Conservation (phyloP, 2,888 invertebrate species). For the Tetranychus truncatus region DNA sequence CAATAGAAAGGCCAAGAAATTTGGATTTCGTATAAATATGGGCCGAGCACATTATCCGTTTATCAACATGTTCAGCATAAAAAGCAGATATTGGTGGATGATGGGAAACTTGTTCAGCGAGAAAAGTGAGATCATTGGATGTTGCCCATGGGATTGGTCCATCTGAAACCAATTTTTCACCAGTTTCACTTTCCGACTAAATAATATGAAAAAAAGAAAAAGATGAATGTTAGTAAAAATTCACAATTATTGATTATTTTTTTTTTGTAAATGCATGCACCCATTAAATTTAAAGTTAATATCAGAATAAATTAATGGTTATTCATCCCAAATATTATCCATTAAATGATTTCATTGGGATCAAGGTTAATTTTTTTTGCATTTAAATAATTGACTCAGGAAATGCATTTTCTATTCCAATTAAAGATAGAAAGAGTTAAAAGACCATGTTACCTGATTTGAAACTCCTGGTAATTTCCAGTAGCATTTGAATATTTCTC, state of each 20-base stretch:
- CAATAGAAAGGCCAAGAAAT: slow-evolving; percentile 88
- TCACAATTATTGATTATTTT: neutral
- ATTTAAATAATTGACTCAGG: neutral
- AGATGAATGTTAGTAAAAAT: neutral
- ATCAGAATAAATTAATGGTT: too few relatives aligned
- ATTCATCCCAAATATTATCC: too few relatives aligned
- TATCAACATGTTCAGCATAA: slow-evolving; percentile 86
- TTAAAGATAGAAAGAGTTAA: neutral
- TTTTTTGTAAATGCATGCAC: too few relatives aligned
- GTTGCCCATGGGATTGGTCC: slow-evolving; percentile 27
- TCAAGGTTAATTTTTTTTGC: neutral
- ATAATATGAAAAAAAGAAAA: neutral
- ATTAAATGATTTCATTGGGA: neutral
- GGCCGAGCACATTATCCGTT: slow-evolving; percentile 74
- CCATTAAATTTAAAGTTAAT: too few relatives aligned
- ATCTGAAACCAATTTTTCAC: slow-evolving; percentile 45
- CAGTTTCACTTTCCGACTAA: slow-evolving; percentile 36
- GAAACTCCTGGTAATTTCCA: slow-evolving; percentile 32
- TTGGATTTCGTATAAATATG: slow-evolving; percentile 99
- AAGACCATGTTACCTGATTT: neutral
- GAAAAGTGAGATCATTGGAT: slow-evolving; percentile 61
- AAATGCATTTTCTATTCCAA: neutral
- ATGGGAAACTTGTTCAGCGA: slow-evolving; percentile 96
- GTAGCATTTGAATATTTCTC: slow-evolving; percentile 39
- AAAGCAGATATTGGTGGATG: slow-evolving; percentile 96